Conservation (phyloP, 2,888 invertebrate genomes). For the Lordiphosa andalusiaca region DNA sequence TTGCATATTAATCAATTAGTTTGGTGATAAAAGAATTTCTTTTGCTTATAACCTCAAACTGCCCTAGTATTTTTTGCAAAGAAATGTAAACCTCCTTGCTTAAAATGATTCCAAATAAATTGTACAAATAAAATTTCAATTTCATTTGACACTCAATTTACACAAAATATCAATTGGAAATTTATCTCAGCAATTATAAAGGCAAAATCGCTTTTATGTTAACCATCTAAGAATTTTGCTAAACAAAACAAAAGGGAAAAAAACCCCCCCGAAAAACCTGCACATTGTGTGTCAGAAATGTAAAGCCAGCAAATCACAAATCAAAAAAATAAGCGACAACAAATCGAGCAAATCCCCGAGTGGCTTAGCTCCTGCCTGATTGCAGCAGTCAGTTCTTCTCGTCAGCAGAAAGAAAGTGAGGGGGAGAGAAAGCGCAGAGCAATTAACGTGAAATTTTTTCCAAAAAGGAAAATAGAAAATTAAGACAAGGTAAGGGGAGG, state of each 20-base stretch:
- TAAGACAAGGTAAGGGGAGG: conserved; percentile 4
- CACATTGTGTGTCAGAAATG: conserved; percentile 2
- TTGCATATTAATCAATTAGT: no score
- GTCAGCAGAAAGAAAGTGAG: conserved; percentile 42
- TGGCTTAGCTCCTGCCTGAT: conserved; percentile 47
- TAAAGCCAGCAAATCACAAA: conserved; percentile 8
- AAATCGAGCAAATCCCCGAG: conserved; percentile 58
- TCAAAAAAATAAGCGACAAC: conserved; percentile 47
- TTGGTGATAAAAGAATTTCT: no score
- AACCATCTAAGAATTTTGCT: no score
- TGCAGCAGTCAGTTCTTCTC: conserved; percentile 54
- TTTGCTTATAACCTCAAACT: no score
- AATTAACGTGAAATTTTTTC: conserved; percentile 67
- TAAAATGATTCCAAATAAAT: no score
- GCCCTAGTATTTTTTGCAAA: no score
- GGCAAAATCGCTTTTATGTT: no score
- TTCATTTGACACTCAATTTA: no score
- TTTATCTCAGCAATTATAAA: conserved; percentile 2
- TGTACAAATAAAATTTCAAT: no score
- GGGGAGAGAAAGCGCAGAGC: conserved; percentile 42
- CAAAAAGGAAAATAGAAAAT: conserved; percentile 45
- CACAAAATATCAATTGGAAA: conserved; percentile 2
- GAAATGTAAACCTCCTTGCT: no score
- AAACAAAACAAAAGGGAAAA: background rate
- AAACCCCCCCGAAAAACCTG: background rate